phyloP scores from a whole-genome alignment of 2,113 vertebrate genomes.

The Oncorhynchus keta region DNA sequence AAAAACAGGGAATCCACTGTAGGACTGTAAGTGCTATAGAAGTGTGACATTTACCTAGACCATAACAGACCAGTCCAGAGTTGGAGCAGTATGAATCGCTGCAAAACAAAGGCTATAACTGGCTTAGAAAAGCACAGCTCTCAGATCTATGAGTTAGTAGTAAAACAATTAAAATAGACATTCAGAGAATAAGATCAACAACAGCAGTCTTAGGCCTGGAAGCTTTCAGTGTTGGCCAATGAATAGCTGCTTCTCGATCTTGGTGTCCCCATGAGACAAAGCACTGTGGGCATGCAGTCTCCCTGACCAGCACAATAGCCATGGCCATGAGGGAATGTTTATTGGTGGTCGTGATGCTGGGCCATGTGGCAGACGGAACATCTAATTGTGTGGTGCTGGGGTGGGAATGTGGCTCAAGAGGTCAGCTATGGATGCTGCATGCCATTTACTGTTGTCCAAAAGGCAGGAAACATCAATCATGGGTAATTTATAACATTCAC shows the following conservation, averaged over 20 bases:
- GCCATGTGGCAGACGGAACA: conserved; percentile 43
- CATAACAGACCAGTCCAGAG: no score
- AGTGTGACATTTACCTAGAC: conserved; percentile 2
- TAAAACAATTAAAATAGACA: conserved; percentile 26
- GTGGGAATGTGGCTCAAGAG: neutral
- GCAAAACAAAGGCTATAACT: no score
- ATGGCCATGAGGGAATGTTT: neutral
- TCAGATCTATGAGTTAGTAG: neutral
- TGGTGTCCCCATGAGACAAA: neutral
- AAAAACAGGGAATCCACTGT: no score
- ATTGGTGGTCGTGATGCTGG: neutral
- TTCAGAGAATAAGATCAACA: conserved; percentile 10
- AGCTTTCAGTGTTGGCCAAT: neutral
- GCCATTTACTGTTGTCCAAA: conserved; percentile 62
- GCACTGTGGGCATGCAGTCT: neutral
- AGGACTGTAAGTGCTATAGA: no score
- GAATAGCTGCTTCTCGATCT: neutral
- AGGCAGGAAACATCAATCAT: conserved; percentile 60
- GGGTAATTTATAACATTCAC: conserved; percentile 53
- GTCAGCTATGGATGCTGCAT: conserved; percentile 33
- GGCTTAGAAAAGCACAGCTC: neutral
- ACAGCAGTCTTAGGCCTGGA: no score
- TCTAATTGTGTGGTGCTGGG: conserved; percentile 49
- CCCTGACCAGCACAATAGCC: neutral
- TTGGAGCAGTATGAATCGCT: no score